Conservation (phyloP, 2,113 vertebrate species). For the Channa argus region DNA sequence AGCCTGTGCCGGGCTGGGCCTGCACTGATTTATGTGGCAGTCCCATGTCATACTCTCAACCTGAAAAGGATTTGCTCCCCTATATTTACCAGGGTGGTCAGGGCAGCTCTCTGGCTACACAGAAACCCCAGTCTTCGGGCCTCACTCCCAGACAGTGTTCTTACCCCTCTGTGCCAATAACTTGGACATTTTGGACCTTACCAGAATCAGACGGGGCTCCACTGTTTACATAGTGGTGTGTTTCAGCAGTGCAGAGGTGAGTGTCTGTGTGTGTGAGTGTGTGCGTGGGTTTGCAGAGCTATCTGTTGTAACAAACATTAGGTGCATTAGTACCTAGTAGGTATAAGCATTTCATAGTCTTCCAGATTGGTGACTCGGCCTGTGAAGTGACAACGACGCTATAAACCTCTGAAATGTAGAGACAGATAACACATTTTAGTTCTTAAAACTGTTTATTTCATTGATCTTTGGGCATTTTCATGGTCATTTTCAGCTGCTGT, state of each 20-base stretch:
- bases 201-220: constrained; percentile 46
- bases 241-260: constrained; percentile 73
- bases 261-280: constrained; percentile 56
- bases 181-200: constrained; percentile 64
- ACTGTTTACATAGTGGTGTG: constrained; percentile 49
- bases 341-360: not conserved
- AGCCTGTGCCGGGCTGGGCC: constrained; percentile 78
- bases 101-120: constrained; percentile 66
- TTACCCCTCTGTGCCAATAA: constrained; percentile 48
- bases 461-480: not conserved
- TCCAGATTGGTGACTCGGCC: constrained; percentile 36
- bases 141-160: constrained; percentile 46
- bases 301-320: not conserved
- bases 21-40: constrained; percentile 79
- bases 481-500: constrained; percentile 10
- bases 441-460: constrained; percentile 21
- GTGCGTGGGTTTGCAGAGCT: constrained; percentile 19
- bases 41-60: constrained; percentile 76
- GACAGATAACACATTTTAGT: constrained; percentile 16
- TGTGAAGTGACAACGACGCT: constrained; percentile 26
- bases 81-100: constrained; percentile 74
- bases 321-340: constrained; percentile 26
- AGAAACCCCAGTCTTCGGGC: constrained; percentile 61
- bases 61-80: constrained; percentile 78
- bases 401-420: constrained; percentile 24